Evolutionary conservation across 2,888 invertebrate species (phyloP).

Genomic region (Zygaena filipendulae): DNA sequence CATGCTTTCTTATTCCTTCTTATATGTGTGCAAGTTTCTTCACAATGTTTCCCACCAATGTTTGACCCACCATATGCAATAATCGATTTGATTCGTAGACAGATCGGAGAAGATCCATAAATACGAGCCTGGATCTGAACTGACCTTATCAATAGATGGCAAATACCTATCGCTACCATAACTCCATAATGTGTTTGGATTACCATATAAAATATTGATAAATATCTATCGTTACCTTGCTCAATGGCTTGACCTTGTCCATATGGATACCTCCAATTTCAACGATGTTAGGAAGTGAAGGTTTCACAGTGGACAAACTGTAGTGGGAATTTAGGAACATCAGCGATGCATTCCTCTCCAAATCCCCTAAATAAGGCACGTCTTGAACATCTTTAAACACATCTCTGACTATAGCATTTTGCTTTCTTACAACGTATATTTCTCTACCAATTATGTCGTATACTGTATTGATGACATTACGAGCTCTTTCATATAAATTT

Average conservation of each 20-base stretch:
- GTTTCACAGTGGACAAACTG: constrained; percentile 44
- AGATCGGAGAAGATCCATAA: too few species aligned
- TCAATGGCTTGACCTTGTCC: constrained; percentile 31
- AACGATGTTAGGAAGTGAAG: constrained; percentile 45
- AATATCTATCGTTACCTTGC: too few species aligned
- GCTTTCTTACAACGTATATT: constrained; percentile 21
- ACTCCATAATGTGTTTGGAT: too few species aligned
- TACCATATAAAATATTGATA: too few species aligned
- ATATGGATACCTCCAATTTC: constrained; percentile 68
- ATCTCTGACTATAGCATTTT: constrained; percentile 33
- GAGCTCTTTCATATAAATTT: constrained; percentile 30
- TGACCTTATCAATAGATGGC: too few species aligned
- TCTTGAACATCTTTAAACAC: constrained; percentile 19
- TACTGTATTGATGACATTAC: constrained; percentile 3
- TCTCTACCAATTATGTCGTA: constrained; percentile 9
- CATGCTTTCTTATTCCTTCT: too few species aligned
- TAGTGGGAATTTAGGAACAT: constrained; percentile 57
- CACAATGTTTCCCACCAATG: too few species aligned
- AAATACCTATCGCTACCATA: too few species aligned
- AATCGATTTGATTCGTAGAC: too few species aligned
- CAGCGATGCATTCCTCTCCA: constrained; percentile 51
- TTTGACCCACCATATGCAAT: too few species aligned
- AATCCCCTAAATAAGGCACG: constrained; percentile 36
- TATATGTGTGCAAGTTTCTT: too few species aligned
- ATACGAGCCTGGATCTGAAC: too few species aligned